These are phyloP conservation scores for Arvicanthis niloticus DNA, from an alignment of 2,113 vertebrate species.

Conservation along the genomic window DNA sequence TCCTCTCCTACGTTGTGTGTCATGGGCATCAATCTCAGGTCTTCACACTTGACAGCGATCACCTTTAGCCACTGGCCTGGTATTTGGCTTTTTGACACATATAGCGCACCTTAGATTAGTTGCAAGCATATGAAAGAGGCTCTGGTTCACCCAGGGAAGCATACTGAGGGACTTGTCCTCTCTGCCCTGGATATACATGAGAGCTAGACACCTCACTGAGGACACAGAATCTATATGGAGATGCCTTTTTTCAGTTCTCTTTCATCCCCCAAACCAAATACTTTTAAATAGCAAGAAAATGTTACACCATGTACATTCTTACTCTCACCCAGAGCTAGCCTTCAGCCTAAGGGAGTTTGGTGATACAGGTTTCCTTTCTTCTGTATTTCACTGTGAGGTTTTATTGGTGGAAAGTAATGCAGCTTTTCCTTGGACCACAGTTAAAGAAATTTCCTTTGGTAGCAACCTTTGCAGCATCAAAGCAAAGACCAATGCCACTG, in stretches of 20 bases:
- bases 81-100: not conserved
- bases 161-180: not conserved
- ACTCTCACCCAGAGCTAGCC: not conserved
- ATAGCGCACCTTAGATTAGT: not conserved
- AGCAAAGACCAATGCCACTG: not conserved
- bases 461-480: not conserved
- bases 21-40: not conserved
- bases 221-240: not conserved
- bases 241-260: not conserved
- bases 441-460: slow-evolving; percentile 34
- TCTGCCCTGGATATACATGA: not conserved
- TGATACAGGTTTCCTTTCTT: not conserved
- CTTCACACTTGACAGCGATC: no score
- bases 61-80: not conserved
- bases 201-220: not conserved
- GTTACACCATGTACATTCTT: not conserved
- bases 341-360: not conserved
- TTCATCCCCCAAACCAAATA: not conserved
- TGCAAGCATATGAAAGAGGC: not conserved
- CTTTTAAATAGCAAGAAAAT: not conserved
- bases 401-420: not conserved
- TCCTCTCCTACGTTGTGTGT: not conserved
- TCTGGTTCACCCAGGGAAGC: not conserved
- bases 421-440: not conserved
- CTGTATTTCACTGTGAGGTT: not conserved